These are phyloP conservation scores for Phyllotis vaccarum DNA, from an alignment of 2,797 vertebrate species.

Conservation along the genomic window DNA sequence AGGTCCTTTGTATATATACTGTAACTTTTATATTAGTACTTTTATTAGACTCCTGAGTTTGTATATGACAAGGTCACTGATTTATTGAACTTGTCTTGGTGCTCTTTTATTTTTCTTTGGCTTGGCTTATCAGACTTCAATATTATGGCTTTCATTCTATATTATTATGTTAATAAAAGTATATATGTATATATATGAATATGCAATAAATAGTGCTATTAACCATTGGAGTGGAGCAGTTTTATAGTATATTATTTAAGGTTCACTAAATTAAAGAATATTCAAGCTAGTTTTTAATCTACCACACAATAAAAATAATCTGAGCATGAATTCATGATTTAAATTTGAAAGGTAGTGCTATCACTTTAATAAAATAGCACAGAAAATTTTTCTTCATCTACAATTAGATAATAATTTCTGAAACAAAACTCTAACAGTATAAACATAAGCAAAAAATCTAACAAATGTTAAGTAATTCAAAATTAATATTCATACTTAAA, in stretches of 20 bases:
- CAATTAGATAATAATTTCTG: background rate
- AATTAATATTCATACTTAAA: background rate
- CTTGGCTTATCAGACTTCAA: background rate
- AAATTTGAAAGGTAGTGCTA: conserved; percentile 37
- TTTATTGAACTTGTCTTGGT: background rate
- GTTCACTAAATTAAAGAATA: background rate
- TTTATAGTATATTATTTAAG: conserved; percentile 20
- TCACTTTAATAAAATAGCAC: background rate
- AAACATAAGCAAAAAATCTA: background rate
- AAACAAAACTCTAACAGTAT: background rate
- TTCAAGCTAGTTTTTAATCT: background rate
- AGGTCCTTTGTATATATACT: background rate
- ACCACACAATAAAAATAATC: background rate
- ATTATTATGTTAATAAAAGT: background rate
- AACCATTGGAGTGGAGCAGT: background rate
- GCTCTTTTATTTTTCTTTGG: background rate
- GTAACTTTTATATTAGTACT: background rate
- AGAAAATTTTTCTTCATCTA: conserved; percentile 14
- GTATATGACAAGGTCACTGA: background rate
- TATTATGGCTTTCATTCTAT: background rate
- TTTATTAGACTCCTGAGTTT: background rate
- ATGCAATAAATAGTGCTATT: background rate
- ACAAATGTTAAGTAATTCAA: background rate
- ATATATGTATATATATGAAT: background rate
- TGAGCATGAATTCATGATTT: background rate